These are phyloP conservation scores for Mustela lutreola DNA, from an alignment of 2,113 vertebrate genomes.

Conservation along the genomic window DNA sequence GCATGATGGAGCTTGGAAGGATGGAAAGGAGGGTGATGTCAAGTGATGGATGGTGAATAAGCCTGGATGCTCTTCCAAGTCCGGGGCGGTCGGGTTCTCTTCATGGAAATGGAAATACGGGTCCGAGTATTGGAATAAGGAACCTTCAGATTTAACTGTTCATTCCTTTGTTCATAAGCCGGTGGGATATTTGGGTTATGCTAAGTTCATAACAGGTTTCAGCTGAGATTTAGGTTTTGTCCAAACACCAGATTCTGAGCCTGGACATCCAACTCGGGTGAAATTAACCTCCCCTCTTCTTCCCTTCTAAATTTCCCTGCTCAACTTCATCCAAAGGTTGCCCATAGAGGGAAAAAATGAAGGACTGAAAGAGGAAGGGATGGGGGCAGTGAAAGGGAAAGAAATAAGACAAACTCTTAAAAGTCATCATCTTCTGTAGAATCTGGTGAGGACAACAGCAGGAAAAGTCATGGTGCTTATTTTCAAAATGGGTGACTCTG, in stretches of 20 bases:
- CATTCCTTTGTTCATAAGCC: not conserved
- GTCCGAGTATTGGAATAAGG: not conserved
- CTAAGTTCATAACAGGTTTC: not conserved
- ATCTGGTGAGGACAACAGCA: not conserved
- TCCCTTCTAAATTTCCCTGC: not conserved
- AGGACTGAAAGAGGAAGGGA: not conserved
- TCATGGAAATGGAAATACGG: not conserved
- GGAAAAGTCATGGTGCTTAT: not conserved
- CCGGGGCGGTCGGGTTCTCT: not conserved
- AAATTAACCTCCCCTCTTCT: not conserved
- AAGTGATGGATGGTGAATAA: not conserved
- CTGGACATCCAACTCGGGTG: not conserved
- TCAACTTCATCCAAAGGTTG: not conserved
- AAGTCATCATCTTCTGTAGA: not conserved
- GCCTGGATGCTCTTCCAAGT: not conserved
- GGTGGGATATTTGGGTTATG: not conserved
- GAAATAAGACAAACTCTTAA: not conserved
- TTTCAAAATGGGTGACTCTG: not conserved
- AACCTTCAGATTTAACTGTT: not conserved
- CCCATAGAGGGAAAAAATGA: not conserved
- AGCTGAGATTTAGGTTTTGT: not conserved
- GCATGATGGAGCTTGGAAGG: not conserved
- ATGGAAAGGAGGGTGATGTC: not conserved
- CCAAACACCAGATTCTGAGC: not conserved
- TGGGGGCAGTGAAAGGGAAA: not conserved